Base-by-base conservation (phyloP, 2,113 vertebrate genomes). In the Stomatorhinus ivindoensis region DNA sequence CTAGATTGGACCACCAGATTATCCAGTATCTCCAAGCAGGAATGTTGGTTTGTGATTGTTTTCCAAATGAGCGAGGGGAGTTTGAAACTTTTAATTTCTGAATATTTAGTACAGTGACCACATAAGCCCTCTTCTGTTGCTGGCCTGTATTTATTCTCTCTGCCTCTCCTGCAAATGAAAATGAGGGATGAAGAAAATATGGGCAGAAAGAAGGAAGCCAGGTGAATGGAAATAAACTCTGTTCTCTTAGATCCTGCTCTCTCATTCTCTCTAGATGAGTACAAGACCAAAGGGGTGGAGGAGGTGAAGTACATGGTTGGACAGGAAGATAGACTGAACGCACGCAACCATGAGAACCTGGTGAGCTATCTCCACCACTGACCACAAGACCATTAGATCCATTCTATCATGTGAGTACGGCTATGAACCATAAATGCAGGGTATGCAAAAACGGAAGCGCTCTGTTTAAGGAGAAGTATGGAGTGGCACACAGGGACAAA, bases 251-350 rank as follows among this genome's bases (percentile, higher is more conserved):
- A 9, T 9, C 10, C 35, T 5, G 27, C 69, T 47, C 61, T 93
- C 21, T 84, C 48, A 5, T 24, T 88, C 46, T 88, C 31, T 89
- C 3, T 93, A 97, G 97, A 97, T 92, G 96, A 97, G 94, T 97
- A 97, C 95, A 96, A 95, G 93, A 95, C 96, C 93, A 97, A 97
- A 94, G 96, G 95, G 84, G 95, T 97, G 93, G 96, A 97, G 96
- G 96, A 97, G 94, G 96, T 97, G 73, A 92, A 92, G 85, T 92
- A 91, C 86, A 58, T 87, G 44, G 91, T 89, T 15, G 92, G 92
- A 90, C 92, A 93, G 86, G 92, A 92, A 84, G 92, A 93, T 85
- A 86, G 88, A 86, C 90, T 90, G 87, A 93, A 91, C 73, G 90
- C 92, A 31, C 89, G 89, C 58, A 92, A 93, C 91, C 91, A 92